Evolutionary conservation across 2,888 invertebrate species (phyloP).

Genomic region (Selenia dentaria): DNA sequence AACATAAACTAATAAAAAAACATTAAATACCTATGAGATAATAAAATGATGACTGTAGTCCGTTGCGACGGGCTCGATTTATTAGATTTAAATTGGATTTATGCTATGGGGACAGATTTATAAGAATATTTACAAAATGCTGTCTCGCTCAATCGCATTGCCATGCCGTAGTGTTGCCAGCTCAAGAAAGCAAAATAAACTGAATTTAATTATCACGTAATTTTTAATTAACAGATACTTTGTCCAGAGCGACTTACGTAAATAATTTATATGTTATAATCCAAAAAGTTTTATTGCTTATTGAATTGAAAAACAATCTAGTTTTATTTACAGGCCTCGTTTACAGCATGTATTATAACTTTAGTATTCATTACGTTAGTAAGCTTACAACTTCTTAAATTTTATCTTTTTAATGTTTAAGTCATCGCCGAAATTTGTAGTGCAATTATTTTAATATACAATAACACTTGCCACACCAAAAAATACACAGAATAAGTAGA

Average conservation of each 20-base stretch:
- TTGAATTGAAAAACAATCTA: too few relatives aligned
- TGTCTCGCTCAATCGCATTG: conserved; percentile 69
- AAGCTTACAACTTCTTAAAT: conserved; percentile 47
- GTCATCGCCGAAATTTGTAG: background rate
- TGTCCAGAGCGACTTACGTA: too few relatives aligned
- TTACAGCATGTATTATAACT: conserved; percentile 20
- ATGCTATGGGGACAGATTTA: conserved; percentile 74
- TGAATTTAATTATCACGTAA: too few relatives aligned
- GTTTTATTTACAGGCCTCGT: background rate
- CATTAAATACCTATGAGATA: conserved; percentile 83
- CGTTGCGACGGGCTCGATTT: conserved; percentile 52
- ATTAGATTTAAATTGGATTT: conserved; percentile 69
- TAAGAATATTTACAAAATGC: conserved; percentile 79
- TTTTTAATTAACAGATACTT: too few relatives aligned
- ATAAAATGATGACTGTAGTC: conserved; percentile 77
- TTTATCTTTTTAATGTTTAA: conserved; percentile 31
- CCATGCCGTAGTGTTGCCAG: conserved; percentile 56
- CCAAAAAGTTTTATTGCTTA: too few relatives aligned
- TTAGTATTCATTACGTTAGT: conserved; percentile 35
- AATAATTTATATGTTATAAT: too few relatives aligned
- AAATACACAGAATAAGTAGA: too few relatives aligned
- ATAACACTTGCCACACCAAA: background rate
- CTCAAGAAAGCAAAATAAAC: background rate
- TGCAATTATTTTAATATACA: background rate
- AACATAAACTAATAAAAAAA: conserved; percentile 71